Evolutionary conservation across 2,113 vertebrate genomes (phyloP).

Genomic region (Dolichotis patagonum): DNA sequence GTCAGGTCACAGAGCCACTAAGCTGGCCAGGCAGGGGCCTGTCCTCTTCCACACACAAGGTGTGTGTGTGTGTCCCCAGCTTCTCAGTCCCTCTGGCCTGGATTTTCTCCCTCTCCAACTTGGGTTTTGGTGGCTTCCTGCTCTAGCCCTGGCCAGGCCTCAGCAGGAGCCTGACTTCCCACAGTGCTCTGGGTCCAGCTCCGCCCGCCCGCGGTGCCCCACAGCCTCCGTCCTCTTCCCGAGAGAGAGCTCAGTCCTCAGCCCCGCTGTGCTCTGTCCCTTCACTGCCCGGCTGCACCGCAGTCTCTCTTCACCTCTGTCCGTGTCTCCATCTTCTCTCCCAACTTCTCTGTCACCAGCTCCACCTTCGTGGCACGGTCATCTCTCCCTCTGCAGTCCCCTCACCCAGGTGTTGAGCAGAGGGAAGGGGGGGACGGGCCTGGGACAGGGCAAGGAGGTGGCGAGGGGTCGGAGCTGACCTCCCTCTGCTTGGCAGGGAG

Average conservation of each 20-base stretch:
- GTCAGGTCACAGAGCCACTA: not conserved
- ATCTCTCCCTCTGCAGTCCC: not conserved
- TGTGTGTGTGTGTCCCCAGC: too few species aligned
- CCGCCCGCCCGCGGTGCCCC: too few species aligned
- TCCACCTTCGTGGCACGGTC: not conserved
- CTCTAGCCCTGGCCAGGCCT: not conserved
- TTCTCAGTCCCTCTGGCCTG: not conserved
- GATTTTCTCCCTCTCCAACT: not conserved
- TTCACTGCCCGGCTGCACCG: not conserved
- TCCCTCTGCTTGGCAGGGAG: not conserved
- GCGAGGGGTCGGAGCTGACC: not conserved
- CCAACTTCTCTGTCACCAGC: too few species aligned
- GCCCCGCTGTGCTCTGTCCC: not conserved
- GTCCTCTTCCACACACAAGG: not conserved
- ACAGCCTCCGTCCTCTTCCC: not conserved
- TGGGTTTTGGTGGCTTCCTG: not conserved
- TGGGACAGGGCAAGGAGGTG: not conserved
- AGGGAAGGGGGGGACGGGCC: not conserved
- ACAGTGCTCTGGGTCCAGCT: not conserved
- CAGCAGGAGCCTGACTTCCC: not conserved
- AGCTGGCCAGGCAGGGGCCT: not conserved
- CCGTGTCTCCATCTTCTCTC: not conserved
- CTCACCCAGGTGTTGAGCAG: not conserved
- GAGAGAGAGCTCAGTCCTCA: not conserved
- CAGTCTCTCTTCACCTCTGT: not conserved